phyloP scores from a whole-genome alignment of 2,888 invertebrate genomes.

The Polydrusus pterygomalis region DNA sequence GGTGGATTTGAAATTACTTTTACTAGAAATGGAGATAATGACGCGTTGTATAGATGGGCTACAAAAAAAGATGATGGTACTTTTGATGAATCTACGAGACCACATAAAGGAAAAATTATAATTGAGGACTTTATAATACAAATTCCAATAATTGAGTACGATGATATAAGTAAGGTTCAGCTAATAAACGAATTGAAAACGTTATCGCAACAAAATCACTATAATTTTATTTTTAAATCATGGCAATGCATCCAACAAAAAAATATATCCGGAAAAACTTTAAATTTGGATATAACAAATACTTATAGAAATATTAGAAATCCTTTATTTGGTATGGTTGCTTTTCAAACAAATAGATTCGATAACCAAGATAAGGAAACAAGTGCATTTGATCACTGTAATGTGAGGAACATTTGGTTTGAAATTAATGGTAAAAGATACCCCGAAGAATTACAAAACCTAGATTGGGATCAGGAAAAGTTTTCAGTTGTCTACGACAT shows the following conservation, averaged over 20 bases:
- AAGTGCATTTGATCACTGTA: background rate
- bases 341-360: background rate
- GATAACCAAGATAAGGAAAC: constrained; percentile 2
- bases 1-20: background rate
- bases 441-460: background rate
- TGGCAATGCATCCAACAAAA: background rate
- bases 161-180: background rate
- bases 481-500: background rate
- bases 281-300: background rate
- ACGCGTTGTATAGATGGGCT: background rate
- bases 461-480: background rate
- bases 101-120: constrained; percentile 1
- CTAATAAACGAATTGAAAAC: background rate
- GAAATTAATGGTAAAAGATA: background rate
- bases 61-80: background rate
- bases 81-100: background rate
- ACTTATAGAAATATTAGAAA: background rate
- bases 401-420: background rate
- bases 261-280: background rate
- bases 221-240: constrained; percentile 1
- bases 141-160: background rate
- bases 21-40: background rate
- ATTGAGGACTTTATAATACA: background rate
- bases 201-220: background rate
- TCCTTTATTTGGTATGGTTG: background rate